Conservation (phyloP, 2,888 invertebrate genomes). For the Ecdyonurus torrentis region DNA sequence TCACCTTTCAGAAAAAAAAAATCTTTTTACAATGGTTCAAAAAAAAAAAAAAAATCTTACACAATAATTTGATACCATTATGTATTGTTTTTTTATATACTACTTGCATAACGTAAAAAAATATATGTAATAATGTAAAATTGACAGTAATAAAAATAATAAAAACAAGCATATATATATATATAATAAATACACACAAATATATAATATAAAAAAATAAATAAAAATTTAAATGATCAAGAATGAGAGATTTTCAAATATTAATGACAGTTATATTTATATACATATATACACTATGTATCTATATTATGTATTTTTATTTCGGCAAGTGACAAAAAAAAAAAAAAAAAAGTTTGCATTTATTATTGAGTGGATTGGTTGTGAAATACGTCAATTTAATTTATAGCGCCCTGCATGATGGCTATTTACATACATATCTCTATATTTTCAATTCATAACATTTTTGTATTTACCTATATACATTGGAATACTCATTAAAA, state of each 20-base stretch:
- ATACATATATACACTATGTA: too few relatives aligned
- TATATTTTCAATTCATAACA: not conserved
- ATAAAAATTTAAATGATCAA: not conserved
- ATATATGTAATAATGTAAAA: too few relatives aligned
- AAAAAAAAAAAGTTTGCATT: not conserved
- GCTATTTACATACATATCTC: not conserved
- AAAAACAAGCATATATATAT: too few relatives aligned
- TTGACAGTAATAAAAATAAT: too few relatives aligned
- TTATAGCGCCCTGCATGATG: not conserved
- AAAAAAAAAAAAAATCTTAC: too few relatives aligned
- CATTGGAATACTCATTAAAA: not conserved
- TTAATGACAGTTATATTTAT: not conserved
- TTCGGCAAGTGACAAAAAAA: not conserved
- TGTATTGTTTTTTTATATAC: too few relatives aligned
- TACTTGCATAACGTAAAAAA: too few relatives aligned
- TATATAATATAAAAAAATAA: too few relatives aligned
- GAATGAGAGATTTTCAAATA: not conserved
- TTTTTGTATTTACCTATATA: not conserved
- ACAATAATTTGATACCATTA: too few relatives aligned
- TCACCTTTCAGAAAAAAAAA: too few relatives aligned
- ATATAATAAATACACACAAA: too few relatives aligned
- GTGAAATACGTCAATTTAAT: not conserved
- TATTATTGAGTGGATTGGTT: conserved; percentile 2
- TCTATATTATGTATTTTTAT: not conserved
- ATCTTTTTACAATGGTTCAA: too few relatives aligned